These are phyloP conservation scores for Polydesmus complanatus DNA, from an alignment of 2,888 invertebrate genomes.

Conservation along the genomic window DNA sequence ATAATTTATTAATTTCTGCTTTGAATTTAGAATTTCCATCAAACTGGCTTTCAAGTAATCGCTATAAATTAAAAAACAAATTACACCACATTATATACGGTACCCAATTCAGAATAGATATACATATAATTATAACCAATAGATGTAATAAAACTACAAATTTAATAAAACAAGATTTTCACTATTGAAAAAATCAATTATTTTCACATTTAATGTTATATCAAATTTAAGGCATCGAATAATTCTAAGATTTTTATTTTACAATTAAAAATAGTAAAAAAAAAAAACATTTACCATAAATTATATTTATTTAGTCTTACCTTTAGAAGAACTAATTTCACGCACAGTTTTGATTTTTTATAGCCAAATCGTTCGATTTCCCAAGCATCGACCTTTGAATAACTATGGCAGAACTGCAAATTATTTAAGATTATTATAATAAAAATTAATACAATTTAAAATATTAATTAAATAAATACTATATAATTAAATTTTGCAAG, in stretches of 20 bases:
- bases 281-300: not conserved
- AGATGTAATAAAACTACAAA: constrained; percentile 2
- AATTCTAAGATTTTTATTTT: no score
- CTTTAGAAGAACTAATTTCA: constrained; percentile 80
- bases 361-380: constrained; percentile 92
- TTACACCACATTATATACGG: constrained; percentile 2
- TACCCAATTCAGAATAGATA: not conserved
- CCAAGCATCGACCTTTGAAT: constrained; percentile 85
- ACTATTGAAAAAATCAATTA: no score
- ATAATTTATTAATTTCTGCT: constrained; percentile 61
- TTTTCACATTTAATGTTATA: no score
- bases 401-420: constrained; percentile 63
- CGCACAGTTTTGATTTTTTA: constrained; percentile 71
- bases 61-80: constrained; percentile 40
- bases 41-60: constrained; percentile 84
- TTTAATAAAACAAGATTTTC: constrained; percentile 3
- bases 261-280: not conserved
- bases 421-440: constrained; percentile 14
- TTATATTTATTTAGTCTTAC: constrained; percentile 38
- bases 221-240: no score
- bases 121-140: not conserved
- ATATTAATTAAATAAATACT: no score
- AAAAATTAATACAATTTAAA: no score
- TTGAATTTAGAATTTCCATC: constrained; percentile 88
- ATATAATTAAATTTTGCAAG: no score